phyloP scores from a whole-genome alignment of 2,888 invertebrate species.

The Zaprionus bogoriensis region DNA sequence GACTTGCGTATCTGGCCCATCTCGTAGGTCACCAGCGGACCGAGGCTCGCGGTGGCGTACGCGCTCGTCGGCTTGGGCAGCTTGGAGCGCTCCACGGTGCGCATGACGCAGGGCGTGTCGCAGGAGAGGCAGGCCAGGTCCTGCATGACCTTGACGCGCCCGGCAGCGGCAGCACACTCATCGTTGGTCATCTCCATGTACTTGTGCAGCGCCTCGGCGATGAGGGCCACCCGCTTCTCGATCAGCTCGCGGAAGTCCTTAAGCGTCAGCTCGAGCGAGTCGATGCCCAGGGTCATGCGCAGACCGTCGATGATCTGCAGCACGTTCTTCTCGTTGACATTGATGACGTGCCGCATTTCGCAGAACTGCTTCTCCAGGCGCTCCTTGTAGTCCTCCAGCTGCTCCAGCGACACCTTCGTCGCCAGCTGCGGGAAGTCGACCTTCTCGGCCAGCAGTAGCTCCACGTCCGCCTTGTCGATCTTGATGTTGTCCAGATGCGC shows the following conservation, averaged over 20 bases:
- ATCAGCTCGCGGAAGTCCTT: slow-evolving; percentile 88
- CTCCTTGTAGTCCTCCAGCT: slow-evolving; percentile 85
- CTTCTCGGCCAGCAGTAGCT: slow-evolving; percentile 89
- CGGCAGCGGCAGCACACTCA: slow-evolving; percentile 88
- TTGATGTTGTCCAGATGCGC: slow-evolving; percentile 85
- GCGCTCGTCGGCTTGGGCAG: slow-evolving; percentile 84
- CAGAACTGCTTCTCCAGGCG: slow-evolving; percentile 74
- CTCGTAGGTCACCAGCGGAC: slow-evolving; percentile 89
- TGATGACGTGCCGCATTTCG: slow-evolving; percentile 68
- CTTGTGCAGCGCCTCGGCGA: slow-evolving; percentile 71
- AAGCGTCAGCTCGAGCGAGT: slow-evolving; percentile 86
- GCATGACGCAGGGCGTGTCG: slow-evolving; percentile 89
- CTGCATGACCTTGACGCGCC: slow-evolving; percentile 87
- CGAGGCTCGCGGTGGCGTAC: slow-evolving; percentile 86
- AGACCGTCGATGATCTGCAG: slow-evolving; percentile 86
- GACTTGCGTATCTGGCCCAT: slow-evolving; percentile 84
- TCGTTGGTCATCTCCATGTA: slow-evolving; percentile 78
- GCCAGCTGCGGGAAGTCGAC: slow-evolving; percentile 88
- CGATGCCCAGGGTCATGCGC: slow-evolving; percentile 86
- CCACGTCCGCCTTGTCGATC: slow-evolving; percentile 88
- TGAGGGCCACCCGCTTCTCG: slow-evolving; percentile 82
- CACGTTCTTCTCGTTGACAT: slow-evolving; percentile 71
- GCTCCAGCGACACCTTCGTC: slow-evolving; percentile 89
- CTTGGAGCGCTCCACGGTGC: slow-evolving; percentile 84
- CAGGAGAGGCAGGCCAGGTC: slow-evolving; percentile 91